Conservation (phyloP, 2,113 vertebrate genomes). For the Glaucomys volans region DNA sequence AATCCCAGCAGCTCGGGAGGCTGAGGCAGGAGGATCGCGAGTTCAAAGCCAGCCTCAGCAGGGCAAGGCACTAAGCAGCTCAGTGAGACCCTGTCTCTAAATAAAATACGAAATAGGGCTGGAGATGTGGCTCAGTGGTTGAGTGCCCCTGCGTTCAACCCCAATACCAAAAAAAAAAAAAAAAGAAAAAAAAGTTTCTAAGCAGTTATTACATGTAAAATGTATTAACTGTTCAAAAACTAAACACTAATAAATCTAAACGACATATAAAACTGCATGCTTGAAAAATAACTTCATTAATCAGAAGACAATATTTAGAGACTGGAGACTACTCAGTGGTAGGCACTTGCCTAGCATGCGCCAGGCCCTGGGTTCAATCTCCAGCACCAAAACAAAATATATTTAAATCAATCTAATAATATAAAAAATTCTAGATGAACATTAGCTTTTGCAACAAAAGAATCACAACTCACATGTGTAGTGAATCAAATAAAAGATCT, state of each 20-base stretch:
- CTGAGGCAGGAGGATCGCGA: too few relatives aligned
- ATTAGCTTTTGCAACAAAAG: not conserved
- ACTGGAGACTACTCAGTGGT: not conserved
- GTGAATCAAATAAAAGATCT: not conserved
- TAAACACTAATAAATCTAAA: not conserved
- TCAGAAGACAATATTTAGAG: not conserved
- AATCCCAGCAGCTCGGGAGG: too few relatives aligned
- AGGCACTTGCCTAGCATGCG: not conserved
- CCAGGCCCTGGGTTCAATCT: not conserved
- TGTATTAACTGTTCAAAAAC: not conserved
- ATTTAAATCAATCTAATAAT: not conserved
- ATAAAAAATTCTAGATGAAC: not conserved
- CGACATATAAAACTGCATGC: not conserved
- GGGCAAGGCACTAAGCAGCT: too few relatives aligned
- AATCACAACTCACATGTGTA: not conserved
- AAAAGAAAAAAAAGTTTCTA: too few relatives aligned
- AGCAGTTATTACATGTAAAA: not conserved
- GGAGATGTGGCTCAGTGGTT: too few relatives aligned
- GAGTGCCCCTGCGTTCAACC: too few relatives aligned
- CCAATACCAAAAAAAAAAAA: too few relatives aligned
- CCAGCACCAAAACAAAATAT: not conserved
- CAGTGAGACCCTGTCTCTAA: too few relatives aligned
- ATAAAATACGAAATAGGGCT: too few relatives aligned
- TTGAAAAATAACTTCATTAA: not conserved
- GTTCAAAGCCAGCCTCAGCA: too few relatives aligned